Percentiles rank a stretch among this genome's conserved stretches.
Evolutionary conservation across 2,113 vertebrate species (phyloP).

Genomic region (Charadrius vociferus): DNA sequence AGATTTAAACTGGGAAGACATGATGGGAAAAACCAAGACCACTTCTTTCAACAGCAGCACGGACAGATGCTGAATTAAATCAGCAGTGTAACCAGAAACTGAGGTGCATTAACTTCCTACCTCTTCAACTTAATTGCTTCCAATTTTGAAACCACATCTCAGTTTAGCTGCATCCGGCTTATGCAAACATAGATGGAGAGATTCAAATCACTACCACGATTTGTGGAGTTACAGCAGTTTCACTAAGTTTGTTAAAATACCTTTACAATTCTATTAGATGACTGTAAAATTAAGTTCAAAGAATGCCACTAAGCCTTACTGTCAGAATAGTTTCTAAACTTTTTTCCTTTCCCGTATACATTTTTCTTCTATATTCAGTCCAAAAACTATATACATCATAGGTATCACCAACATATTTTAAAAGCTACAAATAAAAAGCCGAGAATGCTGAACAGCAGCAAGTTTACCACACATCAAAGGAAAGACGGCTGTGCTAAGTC

Average conservation of each 20-base stretch:
- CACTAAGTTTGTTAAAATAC: neutral
- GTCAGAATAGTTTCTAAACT: neutral
- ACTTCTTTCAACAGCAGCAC: neutral
- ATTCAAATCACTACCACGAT: neutral
- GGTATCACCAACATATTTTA: neutral
- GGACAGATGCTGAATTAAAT: neutral
- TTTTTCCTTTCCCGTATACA: neutral
- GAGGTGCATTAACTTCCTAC: neutral
- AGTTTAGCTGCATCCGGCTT: neutral
- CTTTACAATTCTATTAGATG: neutral
- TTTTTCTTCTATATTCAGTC: neutral
- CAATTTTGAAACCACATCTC: neutral
- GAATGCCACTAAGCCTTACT: neutral
- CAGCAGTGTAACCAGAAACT: neutral
- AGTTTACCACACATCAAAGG: neutral
- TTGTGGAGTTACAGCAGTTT: neutral
- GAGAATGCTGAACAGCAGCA: neutral
- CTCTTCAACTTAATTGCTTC: neutral
- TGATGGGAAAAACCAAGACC: neutral
- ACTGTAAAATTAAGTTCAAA: neutral
- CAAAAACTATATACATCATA: neutral
- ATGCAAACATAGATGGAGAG: neutral
- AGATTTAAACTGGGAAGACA: neutral
- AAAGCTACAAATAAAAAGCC: neutral
- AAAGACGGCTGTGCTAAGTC: neutral